Conservation (phyloP, 2,888 invertebrate genomes). For the Morinoia aosen region DNA sequence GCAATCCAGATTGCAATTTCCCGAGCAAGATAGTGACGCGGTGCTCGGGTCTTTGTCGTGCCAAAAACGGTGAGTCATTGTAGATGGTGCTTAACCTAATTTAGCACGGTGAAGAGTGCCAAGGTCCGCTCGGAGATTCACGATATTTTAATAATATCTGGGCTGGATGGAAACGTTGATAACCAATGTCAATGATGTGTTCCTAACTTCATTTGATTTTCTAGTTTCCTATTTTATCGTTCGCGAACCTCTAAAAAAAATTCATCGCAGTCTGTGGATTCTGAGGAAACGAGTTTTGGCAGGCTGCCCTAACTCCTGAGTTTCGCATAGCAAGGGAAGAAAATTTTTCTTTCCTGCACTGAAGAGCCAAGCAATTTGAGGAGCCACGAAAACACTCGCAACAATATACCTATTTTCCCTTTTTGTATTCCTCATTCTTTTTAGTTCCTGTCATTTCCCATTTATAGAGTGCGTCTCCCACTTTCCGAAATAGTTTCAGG, state of each 20-base stretch:
- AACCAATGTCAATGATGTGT: too few relatives aligned
- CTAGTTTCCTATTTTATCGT: background rate
- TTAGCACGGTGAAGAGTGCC: background rate
- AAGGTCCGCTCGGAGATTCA: background rate
- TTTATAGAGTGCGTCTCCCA: too few relatives aligned
- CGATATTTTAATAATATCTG: too few relatives aligned
- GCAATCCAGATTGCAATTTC: slow-evolving; percentile 43
- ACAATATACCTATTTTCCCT: background rate
- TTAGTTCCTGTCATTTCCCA: too few relatives aligned
- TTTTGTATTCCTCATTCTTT: background rate
- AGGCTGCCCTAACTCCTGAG: background rate
- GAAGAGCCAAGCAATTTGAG: background rate
- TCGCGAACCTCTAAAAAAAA: background rate
- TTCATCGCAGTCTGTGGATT: background rate
- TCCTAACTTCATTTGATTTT: background rate
- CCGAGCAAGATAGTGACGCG: slow-evolving; percentile 25
- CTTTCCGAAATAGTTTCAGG: too few relatives aligned
- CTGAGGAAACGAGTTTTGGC: background rate
- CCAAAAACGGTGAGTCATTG: background rate
- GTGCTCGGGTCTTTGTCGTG: background rate
- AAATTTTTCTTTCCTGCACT: background rate
- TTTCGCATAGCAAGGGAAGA: background rate
- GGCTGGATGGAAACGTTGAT: too few relatives aligned
- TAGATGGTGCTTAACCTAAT: background rate
- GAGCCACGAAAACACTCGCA: background rate